Conservation (phyloP, 2,888 invertebrate species). For the Pardosa pseudoannulata region DNA sequence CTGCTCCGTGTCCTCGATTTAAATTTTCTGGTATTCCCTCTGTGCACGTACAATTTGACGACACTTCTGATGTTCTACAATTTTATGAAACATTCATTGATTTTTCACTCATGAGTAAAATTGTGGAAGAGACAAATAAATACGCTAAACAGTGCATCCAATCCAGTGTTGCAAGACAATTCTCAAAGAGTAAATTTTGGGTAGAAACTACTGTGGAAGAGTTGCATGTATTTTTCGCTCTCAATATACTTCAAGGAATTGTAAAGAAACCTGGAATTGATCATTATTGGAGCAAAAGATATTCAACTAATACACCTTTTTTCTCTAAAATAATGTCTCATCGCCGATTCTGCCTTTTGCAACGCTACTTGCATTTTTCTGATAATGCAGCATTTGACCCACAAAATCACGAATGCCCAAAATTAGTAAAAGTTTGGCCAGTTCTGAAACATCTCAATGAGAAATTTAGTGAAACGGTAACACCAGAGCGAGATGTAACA, state of each 20-base stretch:
- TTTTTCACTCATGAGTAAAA: slow-evolving; percentile 6
- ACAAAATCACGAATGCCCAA: background rate
- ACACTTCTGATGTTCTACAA: slow-evolving; percentile 10
- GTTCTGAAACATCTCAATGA: slow-evolving; percentile 9
- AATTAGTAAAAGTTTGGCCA: slow-evolving; percentile 8
- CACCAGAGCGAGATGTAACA: background rate
- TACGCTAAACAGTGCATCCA: slow-evolving; percentile 47
- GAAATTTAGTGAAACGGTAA: slow-evolving; percentile 9
- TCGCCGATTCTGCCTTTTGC: slow-evolving; percentile 25
- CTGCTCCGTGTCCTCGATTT: slow-evolving; percentile 19
- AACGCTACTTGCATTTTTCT: slow-evolving; percentile 23
- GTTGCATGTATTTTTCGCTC: too few species aligned
- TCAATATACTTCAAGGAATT: slow-evolving; percentile 25
- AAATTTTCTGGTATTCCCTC: slow-evolving; percentile 27
- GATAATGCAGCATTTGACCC: background rate
- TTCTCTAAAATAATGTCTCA: slow-evolving; percentile 15
- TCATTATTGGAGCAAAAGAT: too few species aligned
- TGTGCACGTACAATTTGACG: slow-evolving; percentile 11
- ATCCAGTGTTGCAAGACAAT: slow-evolving; percentile 31
- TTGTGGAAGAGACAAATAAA: slow-evolving; percentile 37
- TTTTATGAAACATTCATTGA: slow-evolving; percentile 1
- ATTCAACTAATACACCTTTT: too few species aligned
- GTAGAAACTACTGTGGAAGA: too few species aligned
- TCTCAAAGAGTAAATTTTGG: slow-evolving; percentile 33
- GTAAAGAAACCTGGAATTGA: too few species aligned